Evolutionary conservation across 2,797 vertebrate species (phyloP), one percentile per base, ranked within the genome.

Genomic region (Ctenopoma multispine): DNA sequence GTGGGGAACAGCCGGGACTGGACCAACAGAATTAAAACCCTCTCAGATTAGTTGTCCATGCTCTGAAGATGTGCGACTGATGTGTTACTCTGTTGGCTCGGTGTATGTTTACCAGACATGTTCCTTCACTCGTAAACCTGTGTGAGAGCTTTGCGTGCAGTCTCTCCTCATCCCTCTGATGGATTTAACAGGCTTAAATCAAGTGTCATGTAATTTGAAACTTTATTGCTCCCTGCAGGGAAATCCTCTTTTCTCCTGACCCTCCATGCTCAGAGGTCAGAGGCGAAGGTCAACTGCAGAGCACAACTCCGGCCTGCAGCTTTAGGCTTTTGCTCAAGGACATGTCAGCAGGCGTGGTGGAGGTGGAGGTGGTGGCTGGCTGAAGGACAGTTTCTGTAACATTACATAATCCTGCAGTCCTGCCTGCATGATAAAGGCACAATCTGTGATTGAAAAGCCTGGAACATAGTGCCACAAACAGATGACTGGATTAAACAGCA

Each of bases 171-270:
- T 55, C 81, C 80, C 80, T 61, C 72, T 77, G 80, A 59, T 84
- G 72, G 76, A 75, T 79, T 87, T 88, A 57, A 90, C 83, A 69
- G 76, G 80, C 78, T 89, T 83, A 77, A 72, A 80, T 72, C 72
- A 80, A 58, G 31, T 80, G 83, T 83, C 72, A 58, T 77, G 82
- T 77, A 44, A 64, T 82, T 43, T 77, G 64, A 84, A 87, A 88
- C 85, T 54, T 78, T 34, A 44, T 76, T 74, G 73, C 81, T 78
- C 47, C 79, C 71, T 59, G 64, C 21, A n/a, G 80, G n/a, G 9
- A 77, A 88, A 17, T 78, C 81, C 64, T 79, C 71, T 63, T 75
- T 60, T 15, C 69, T 60, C 54, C 7, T 11, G 62, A 69, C 55
- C 78, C 27, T 56, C 3, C n/a, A 0, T 46, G 15, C 31, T 46